Evolutionary conservation across 1,140 invertebrate genomes (phyloP), one percentile per base, ranked within the genome.

Genomic region (Drosophila nikananu): DNA sequence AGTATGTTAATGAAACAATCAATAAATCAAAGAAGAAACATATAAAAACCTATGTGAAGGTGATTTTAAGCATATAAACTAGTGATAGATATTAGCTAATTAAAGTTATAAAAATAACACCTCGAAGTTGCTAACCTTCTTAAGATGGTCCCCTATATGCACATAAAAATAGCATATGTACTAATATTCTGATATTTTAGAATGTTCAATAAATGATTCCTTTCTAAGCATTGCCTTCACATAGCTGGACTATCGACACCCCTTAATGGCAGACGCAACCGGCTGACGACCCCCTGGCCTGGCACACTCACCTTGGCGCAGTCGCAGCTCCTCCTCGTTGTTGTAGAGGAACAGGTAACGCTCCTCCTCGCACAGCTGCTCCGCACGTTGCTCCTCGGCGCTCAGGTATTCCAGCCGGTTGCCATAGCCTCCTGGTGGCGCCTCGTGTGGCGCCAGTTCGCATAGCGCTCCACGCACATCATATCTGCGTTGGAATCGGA

Each of bases 381-480:
- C 97, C 63, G 97, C 95, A 92, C 96, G 95, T 75, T 95, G 94
- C 94, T 99, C 97, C 48, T 96, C 95, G 75, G 96, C 95, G 52
- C 95, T 96, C 17, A 98, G 94, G 83, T 95, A 96, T 57, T 96
- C 95, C 51, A 95, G 94, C 25, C 95, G 94, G 66, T 94, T 94
- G 84, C 96, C 96, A 86, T 94, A 96, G 79, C 96, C 96, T 80
- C 96, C 96, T 3, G 95, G 93, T 39, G 95, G 95, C 41, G 96
- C 95, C 93, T 97, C 97, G 92, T 95, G 95, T 9, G 94, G 93
- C 52, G 94, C 94, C 77, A 98, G 94, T 93, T 98, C 97, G 79
- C 96, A 96, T 67, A 99, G 94, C 52, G 97, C 96, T 55, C 97
- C 97, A 68, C 99, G 95, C 65, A 97, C 97, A 95, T 99, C 99